Evolutionary conservation across 30 jellyfish, hydroid and myxozoan genomes (phyloP), one percentile per base, ranked within the genome.

Genomic region (Calvadosia cruxmelitensis): DNA sequence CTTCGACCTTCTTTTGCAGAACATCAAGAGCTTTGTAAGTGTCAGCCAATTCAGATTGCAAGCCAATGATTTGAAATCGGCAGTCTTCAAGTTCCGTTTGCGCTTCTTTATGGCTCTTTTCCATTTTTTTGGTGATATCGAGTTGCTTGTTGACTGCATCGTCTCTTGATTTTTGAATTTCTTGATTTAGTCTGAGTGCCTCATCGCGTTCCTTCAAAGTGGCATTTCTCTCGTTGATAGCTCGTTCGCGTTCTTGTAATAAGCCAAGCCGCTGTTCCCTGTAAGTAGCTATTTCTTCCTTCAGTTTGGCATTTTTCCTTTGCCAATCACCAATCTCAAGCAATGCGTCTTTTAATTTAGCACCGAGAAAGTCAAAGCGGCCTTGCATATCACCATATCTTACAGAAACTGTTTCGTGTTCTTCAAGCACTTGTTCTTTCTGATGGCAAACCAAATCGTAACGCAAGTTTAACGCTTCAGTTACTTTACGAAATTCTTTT

Each of bases 401-500:
- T 29, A 76, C 83, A 0, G 93, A 75, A 27, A 69, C 64, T 50
- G 73, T 78, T 34, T 73, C 84, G 29, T 62, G 71, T 23, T 32
- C 66, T 49, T 63, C 93, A 1, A 66, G 24, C 50, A 84, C 94
- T 52, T 50, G 53, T 5, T 67, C 82, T 51, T 81, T 87, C 76
- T 87, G 78, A 63, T 75, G 78, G 26, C 75, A 78, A 33, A 87
- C 78, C 33, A 83, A 31, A 71, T 87, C 86, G 74, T 53, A 72
- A 33, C 79, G 76, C 3, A 77, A 84, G 62, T 77, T 87, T 50
- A 87, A 68, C 16, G 94, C 97, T 51, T 78, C 87, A 35, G 92
- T 81, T 10, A 87, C 94, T 24, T 81, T 87, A 1, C 82, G 82
- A 49, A 80, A 87, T 27, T 87, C 94, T 49, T 87, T 70, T 16